These are phyloP conservation scores for Sesia bembeciformis DNA, from an alignment of 2,888 invertebrate species.

Conservation along the genomic window DNA sequence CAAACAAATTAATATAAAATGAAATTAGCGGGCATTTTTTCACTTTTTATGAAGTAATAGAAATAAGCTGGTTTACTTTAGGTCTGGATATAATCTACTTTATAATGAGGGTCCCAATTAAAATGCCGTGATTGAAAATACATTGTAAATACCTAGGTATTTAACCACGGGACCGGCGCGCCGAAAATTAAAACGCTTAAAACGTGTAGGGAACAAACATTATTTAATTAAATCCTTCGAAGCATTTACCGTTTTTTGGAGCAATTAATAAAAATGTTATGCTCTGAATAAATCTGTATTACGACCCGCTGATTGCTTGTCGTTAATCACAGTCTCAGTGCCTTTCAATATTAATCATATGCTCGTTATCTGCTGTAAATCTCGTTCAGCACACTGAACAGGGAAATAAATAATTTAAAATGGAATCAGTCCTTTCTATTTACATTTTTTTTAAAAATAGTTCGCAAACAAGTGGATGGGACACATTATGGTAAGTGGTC, in stretches of 20 bases:
- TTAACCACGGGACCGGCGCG: no score
- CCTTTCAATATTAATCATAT: conserved; percentile 51
- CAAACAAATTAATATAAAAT: no score
- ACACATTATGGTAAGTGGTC: background rate
- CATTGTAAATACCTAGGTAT: no score
- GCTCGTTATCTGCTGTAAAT: conserved; percentile 47
- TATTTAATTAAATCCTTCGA: background rate
- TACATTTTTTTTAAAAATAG: background rate
- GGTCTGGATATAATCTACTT: no score
- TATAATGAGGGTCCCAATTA: no score
- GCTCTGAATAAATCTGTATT: conserved; percentile 34
- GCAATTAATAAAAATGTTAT: conserved; percentile 14
- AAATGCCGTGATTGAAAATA: no score
- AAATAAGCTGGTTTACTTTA: no score
- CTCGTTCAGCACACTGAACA: conserved; percentile 15
- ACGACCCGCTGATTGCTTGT: conserved; percentile 45
- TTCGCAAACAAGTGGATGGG: no score
- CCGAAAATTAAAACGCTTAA: background rate
- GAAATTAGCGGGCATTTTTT: no score
- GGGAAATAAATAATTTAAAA: conserved; percentile 14
- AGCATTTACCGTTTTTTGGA: background rate
- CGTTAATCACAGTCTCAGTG: conserved; percentile 49
- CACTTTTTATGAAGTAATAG: no score
- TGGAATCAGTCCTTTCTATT: background rate
- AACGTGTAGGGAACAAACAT: background rate